Evolutionary conservation across 1,140 invertebrate genomes (phyloP).

Genomic region (Chelonus insularis): DNA sequence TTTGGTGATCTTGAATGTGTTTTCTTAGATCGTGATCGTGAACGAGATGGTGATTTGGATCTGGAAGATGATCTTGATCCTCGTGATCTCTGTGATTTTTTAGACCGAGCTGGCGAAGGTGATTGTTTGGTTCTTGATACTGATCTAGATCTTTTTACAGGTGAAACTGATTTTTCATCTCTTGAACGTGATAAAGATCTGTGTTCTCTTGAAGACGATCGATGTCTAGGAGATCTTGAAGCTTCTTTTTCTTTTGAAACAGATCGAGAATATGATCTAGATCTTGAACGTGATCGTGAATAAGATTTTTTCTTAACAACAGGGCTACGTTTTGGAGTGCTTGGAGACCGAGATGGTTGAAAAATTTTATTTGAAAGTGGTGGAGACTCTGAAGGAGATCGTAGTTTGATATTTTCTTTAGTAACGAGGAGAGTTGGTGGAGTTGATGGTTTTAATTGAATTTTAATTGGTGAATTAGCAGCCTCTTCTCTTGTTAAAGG

Average conservation of each 20-base stretch:
- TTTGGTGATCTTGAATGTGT: constrained; percentile 7
- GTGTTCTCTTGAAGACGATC: constrained; percentile 33
- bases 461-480: neutral
- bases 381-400: constrained; percentile 27
- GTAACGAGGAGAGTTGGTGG: neutral
- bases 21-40: constrained; percentile 37
- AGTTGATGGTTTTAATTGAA: neutral
- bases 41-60: constrained; percentile 30
- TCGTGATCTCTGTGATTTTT: constrained; percentile 22
- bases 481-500: constrained; percentile 31
- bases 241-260: neutral
- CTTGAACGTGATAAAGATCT: constrained; percentile 34
- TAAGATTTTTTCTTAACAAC: constrained; percentile 23
- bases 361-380: neutral
- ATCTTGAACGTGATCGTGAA: constrained; percentile 25
- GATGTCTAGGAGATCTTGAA: constrained; percentile 16
- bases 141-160: neutral
- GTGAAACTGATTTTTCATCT: constrained; percentile 10
- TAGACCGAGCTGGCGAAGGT: constrained; percentile 9
- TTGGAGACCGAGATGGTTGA: constrained; percentile 19
- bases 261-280: constrained; percentile 11
- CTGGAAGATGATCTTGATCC: constrained; percentile 24
- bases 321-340: constrained; percentile 3
- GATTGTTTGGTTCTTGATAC: constrained; percentile 9
- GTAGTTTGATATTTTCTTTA: neutral